Percentiles rank a stretch among this genome's conserved stretches.
These are phyloP conservation scores for Lutraria lutraria DNA, from an alignment of 2,888 invertebrate species.

Conservation along the genomic window DNA sequence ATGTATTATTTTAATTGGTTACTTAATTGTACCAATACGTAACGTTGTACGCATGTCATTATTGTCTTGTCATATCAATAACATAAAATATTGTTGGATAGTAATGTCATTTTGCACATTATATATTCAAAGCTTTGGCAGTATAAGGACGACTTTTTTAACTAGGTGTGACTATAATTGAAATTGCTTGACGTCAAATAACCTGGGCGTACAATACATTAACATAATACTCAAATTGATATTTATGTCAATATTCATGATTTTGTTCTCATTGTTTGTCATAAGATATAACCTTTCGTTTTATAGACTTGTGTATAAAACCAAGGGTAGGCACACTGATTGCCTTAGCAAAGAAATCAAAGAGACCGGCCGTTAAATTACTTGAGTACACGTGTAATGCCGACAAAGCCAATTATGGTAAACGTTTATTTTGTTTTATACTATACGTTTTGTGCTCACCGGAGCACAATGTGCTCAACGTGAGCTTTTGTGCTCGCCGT, in stretches of 20 bases:
- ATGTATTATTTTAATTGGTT: not conserved
- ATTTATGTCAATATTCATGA: not conserved
- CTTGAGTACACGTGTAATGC: not conserved
- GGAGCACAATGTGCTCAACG: not conserved
- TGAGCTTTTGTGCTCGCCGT: not conserved
- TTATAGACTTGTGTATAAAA: not conserved
- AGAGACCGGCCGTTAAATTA: not conserved
- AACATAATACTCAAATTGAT: too few species aligned
- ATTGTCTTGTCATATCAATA: too few species aligned
- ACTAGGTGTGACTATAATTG: too few species aligned
- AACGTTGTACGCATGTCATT: too few species aligned
- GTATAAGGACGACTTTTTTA: too few species aligned
- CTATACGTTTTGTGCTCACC: not conserved
- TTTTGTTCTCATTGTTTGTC: not conserved
- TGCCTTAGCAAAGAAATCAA: not conserved
- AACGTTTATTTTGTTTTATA: too few species aligned
- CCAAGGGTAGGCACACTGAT: not conserved
- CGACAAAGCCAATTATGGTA: slow-evolving; percentile 6
- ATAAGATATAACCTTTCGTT: not conserved
- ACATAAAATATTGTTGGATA: too few species aligned
- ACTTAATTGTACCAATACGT: too few species aligned
- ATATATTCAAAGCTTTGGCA: too few species aligned
- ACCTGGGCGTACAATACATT: too few species aligned
- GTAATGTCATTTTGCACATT: too few species aligned
- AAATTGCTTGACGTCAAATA: too few species aligned